phyloP scores from a whole-genome alignment of 2,113 vertebrate genomes.

The Strix aluco region DNA sequence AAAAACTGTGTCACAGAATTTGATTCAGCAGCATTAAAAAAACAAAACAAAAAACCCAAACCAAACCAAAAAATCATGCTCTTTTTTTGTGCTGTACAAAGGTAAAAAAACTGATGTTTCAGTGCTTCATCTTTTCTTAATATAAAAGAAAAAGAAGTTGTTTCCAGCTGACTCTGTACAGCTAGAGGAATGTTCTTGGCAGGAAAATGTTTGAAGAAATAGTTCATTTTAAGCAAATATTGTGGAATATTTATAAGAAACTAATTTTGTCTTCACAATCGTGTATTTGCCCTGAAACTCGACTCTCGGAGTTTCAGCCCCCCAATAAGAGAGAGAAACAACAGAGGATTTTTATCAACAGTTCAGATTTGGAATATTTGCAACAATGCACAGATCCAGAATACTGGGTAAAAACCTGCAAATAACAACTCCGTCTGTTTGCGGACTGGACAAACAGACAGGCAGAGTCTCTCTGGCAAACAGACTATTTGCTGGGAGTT shows the following conservation, averaged over 20 bases:
- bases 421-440: background rate
- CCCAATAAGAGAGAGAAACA: background rate
- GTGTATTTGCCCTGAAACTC: background rate
- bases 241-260: conserved; percentile 64
- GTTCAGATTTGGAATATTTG: background rate
- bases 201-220: conserved; percentile 51
- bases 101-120: background rate
- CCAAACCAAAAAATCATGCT: background rate
- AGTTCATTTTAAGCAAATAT: conserved; percentile 64
- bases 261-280: conserved; percentile 53
- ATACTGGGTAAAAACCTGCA: background rate
- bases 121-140: conserved; percentile 44
- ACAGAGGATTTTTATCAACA: background rate
- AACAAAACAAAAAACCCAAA: background rate
- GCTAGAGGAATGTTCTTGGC: conserved; percentile 70
- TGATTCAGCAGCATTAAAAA: conserved; percentile 13
- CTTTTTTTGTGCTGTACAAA: conserved; percentile 38
- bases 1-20: conserved; percentile 36
- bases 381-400: background rate
- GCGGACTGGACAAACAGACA: background rate
- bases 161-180: conserved; percentile 63
- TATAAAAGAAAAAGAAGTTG: conserved; percentile 48
- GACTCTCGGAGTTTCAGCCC: background rate
- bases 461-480: conserved; percentile 1
- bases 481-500: background rate